phyloP scores from a whole-genome alignment of 1,140 invertebrate species.

The Thaumatotibia leucotreta region DNA sequence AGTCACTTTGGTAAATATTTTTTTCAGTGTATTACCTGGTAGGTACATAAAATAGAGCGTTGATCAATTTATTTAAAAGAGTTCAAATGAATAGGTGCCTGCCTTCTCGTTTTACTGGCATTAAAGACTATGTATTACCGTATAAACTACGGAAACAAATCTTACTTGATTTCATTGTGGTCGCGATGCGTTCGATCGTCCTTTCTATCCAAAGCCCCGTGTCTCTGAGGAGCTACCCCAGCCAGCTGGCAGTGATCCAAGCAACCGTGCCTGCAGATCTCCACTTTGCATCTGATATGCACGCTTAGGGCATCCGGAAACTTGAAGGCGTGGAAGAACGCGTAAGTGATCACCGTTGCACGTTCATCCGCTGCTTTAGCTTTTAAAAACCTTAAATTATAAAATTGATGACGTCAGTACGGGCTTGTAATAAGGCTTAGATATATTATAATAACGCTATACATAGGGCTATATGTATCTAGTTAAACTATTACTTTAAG shows the following conservation, averaged over 20 bases:
- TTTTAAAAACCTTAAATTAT: slow-evolving; percentile 83
- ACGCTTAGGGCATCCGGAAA: slow-evolving; percentile 96
- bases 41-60: no score
- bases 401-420: no score
- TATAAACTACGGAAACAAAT: neutral
- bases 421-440: no score
- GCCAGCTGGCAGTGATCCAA: slow-evolving; percentile 90
- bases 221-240: slow-evolving; percentile 60
- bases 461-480: no score
- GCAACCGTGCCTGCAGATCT: slow-evolving; percentile 94
- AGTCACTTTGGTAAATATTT: no score
- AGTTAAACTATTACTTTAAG: no score
- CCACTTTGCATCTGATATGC: slow-evolving; percentile 95
- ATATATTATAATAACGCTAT: no score
- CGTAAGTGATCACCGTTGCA: slow-evolving; percentile 94
- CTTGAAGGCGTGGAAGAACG: slow-evolving; percentile 97
- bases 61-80: no score
- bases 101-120: neutral
- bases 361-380: slow-evolving; percentile 90
- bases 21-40: no score
- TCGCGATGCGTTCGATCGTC: slow-evolving; percentile 75
- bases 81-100: no score
- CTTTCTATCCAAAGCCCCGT: slow-evolving; percentile 78
- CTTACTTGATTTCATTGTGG: slow-evolving; percentile 65
- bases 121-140: neutral